Percentiles rank a stretch among this genome's conserved stretches.
Evolutionary conservation across 2,113 vertebrate species (phyloP).

Genomic region (Leptobrachium leishanense): DNA sequence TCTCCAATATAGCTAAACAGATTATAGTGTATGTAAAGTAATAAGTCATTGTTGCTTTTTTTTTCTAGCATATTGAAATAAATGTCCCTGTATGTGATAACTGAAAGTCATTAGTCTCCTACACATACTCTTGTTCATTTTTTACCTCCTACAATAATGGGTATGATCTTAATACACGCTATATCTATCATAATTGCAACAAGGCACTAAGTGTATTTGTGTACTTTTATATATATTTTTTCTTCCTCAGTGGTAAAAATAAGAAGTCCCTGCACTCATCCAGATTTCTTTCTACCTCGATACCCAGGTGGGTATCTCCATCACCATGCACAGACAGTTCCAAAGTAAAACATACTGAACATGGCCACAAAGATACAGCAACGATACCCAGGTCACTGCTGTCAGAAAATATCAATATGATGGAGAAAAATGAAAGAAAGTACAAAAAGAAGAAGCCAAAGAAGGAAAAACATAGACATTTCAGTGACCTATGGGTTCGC

Average conservation of each 20-base stretch:
- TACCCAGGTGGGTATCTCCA: background rate
- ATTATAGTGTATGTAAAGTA: no score
- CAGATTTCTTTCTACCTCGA: conserved; percentile 3
- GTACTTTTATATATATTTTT: background rate
- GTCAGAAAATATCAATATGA: conserved; percentile 62
- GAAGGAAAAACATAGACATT: conserved; percentile 73
- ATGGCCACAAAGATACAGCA: conserved; percentile 11
- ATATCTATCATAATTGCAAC: no score
- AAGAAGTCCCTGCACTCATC: conserved; percentile 14
- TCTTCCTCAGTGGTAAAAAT: conserved; percentile 23
- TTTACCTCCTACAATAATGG: background rate
- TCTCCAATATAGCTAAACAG: no score
- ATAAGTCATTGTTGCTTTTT: no score
- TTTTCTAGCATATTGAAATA: no score
- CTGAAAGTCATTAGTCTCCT: background rate
- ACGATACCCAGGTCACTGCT: conserved; percentile 62
- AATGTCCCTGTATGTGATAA: no score
- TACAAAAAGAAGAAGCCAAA: conserved; percentile 75
- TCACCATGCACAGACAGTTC: conserved; percentile 32
- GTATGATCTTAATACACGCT: no score
- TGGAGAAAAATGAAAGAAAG: conserved; percentile 68
- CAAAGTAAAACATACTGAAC: conserved; percentile 14
- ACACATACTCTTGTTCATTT: background rate
- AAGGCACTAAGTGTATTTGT: no score
- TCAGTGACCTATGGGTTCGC: conserved; percentile 82